Base-by-base conservation (phyloP, 2,888 invertebrate genomes). In the Platynereis dumerilii region DNA sequence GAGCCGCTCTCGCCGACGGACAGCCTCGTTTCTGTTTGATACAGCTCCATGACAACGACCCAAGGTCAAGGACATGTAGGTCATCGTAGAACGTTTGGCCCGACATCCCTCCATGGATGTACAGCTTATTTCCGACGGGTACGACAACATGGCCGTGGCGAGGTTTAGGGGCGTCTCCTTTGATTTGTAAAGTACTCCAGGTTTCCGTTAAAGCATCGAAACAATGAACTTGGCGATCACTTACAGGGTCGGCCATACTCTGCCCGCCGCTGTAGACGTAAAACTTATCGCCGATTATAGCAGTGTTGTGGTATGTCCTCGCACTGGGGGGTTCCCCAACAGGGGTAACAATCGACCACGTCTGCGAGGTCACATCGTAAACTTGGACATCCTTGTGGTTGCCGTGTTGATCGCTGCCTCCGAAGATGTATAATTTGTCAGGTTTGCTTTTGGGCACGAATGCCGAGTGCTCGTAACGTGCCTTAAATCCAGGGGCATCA, bases 81-180 rank as follows among this genome's bases (percentile, higher is more conserved):
- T 83, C 83, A 68, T 81, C 79, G 64, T 80, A 83, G 68, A 83
- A 81, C 5, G 76, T 77, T 24, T 75, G 70, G 2, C 80, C 80
- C 2, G 80, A 75, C 81, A 83, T 82, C 20, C 83, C 84, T 17
- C 83, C 83, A 68, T 83, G 83, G 29, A 84, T 65, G 63, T 74
- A 80, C 24, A 84, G 69, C 60, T 75, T 76, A 67, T 75, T 75
- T 22, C 76, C 76, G 28, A 75, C 64, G 10, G 76, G 74, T 61
- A 78, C 75, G 76, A 83, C 78, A 24, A 78, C 69, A 72, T 84
- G 84, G 56, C 83, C 84, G 69, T 83, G 83, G 10, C 83, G 72
- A 1, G 81, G 79, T 62, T 81, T 80, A 3, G 84, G 84, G 0
- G 80, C 71, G 57, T 79, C 76, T 1, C 83, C 83, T 45, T 71